phyloP scores from a whole-genome alignment of 2,888 invertebrate genomes.

The Dryobotodes eremita region DNA sequence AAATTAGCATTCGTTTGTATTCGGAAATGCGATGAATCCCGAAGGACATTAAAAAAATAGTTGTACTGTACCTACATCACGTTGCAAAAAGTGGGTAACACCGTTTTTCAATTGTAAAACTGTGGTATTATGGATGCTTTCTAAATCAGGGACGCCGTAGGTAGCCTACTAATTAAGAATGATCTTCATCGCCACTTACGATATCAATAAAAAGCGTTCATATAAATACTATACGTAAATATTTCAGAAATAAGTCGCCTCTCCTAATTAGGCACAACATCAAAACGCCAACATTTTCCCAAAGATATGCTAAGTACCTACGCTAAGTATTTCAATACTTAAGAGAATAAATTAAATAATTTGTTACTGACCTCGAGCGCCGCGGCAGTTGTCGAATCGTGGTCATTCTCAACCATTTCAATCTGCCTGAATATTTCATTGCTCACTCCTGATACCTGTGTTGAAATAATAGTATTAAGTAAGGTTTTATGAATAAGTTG shows the following conservation, averaged over 20 bases:
- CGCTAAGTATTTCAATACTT: conserved; percentile 34
- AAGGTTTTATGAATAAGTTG: neutral
- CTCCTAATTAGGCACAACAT: conserved; percentile 18
- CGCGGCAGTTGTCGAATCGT: conserved; percentile 97
- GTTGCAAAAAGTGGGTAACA: too few species aligned
- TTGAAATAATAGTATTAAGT: neutral
- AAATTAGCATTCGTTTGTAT: too few species aligned
- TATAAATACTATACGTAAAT: neutral
- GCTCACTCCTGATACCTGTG: conserved; percentile 98
- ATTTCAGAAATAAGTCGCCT: conserved; percentile 20
- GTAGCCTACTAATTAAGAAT: neutral
- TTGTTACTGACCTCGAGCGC: conserved; percentile 93
- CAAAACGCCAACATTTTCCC: conserved; percentile 18
- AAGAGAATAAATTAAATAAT: conserved; percentile 44
- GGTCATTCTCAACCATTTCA: conserved; percentile 98
- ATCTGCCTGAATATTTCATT: conserved; percentile 99
- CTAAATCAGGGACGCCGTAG: too few species aligned
- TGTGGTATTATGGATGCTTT: neutral
- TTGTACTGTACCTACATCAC: too few species aligned
- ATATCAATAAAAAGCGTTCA: neutral
- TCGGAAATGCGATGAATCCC: too few species aligned
- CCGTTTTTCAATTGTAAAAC: neutral
- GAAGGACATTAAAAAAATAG: too few species aligned
- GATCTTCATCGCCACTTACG: neutral
- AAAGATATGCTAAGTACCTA: conserved; percentile 36